Base-by-base conservation (phyloP, 2,797 vertebrate species). In the Coreius guichenoti region DNA sequence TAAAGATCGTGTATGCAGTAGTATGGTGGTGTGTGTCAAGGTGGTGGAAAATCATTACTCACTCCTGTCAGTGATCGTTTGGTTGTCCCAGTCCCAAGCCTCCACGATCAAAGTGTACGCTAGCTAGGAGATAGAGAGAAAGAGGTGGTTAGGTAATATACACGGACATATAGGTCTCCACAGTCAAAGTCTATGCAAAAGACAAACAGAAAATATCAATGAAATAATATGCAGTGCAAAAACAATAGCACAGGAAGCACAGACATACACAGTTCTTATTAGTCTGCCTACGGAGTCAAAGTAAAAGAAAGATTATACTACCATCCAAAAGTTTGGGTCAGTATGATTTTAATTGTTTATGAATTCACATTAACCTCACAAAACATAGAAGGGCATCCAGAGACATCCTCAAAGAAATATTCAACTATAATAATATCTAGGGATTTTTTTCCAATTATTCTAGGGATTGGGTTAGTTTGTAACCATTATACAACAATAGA, bases 1-100 rank as follows among this genome's bases (percentile, higher is more conserved):
- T 80, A 47, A 69, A 49, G 33, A 36, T 33, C 4, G 61, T 33
- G 31, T 68, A 33, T 14, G 13, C 13, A 29, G 51, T 17, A 31
- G 78, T 36, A 56, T 54, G 79, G 26, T 67, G 39, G 45, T 85
- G 49, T 83, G 86, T 72, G 54, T 80, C 17, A 54, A 58, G 69
- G 70, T 83, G 49, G 74, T 36, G 47, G 31, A 45, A 80, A 80
- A 69, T 69, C 61, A 19, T 63, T 88, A 94, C 97, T 97, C 91
- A 99, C 98, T 96, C 39, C 93, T 91, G 83, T 82, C 90, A 87
- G 33, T 88, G 73, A 92, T 90, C 14, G 97, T 97, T 84, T 93
- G 92, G 56, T 99, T 99, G 94, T 99, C 97, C 94, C 94, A 96
- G 92, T 99, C 97, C 97, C 97, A 98, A 26, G 96, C 97, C 90